Base-by-base conservation (phyloP, 2,888 invertebrate genomes). In the Aricia artaxerxes region DNA sequence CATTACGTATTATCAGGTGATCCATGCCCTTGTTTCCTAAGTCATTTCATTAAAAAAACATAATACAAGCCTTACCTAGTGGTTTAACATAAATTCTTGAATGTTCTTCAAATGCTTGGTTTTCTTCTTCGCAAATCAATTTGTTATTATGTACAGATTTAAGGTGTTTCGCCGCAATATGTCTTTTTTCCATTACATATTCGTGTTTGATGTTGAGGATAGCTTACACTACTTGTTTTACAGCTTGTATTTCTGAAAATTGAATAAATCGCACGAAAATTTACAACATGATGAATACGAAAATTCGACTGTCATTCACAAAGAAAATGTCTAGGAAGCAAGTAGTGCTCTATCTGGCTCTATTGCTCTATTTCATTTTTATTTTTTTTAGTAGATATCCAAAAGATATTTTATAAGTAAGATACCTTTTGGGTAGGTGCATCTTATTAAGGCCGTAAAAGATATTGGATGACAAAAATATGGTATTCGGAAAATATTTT, bases 171-270 rank as follows among this genome's bases (percentile, higher is more conserved):
- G 91, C 92, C 88, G 90, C 88, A 86, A 86, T 85, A 87, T 90
- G 88, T 87, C 92, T 93, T 93, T 90, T 90, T 92, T 93, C 94
- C 94, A 94, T 94, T 88, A 93, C 94, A 93, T 92, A 89, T 90
- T 90, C 91, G 89, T 92, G 88, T 91, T 85, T 87, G 91, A 87
- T 87, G 91, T 82, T 88, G 85, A 90, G 89, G 92, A 94, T 93
- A 93, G 86, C 91, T 93, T 86, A 78, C 11, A 69, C 69, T 13
- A 69, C 69, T 38, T 38, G 69, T 69, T 24, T 38, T 69, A 5
- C 5, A 5, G 69, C 35, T 16, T 35, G 35, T 69, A 69, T 69
- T 69, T 38, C 13, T 35, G 11, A 69, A 4, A 13, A 69, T 69
- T 69, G 35, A 69, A 35, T 31, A 13, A 69, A 69, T 38, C 35